phyloP scores from a whole-genome alignment of 2,888 invertebrate species.

The Hetaerina titia region DNA sequence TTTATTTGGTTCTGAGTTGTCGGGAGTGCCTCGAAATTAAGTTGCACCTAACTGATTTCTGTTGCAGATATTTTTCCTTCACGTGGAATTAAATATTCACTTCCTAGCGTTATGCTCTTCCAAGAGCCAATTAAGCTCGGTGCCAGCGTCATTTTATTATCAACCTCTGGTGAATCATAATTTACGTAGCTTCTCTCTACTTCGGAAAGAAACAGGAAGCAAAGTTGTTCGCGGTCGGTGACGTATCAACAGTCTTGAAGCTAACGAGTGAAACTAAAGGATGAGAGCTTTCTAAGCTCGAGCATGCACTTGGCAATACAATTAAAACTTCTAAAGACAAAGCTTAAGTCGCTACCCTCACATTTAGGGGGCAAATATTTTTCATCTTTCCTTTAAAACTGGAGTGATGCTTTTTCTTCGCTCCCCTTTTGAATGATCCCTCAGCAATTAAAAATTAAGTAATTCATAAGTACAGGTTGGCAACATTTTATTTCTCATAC shows the following conservation, averaged over 20 bases:
- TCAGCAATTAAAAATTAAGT: too few relatives aligned
- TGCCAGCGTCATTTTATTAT: neutral
- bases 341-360: neutral
- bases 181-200: neutral
- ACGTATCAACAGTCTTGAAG: neutral
- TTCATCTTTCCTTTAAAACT: neutral
- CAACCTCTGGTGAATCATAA: neutral
- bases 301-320: conserved; percentile 21
- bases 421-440: neutral
- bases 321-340: conserved; percentile 16
- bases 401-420: neutral
- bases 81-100: conserved; percentile 16
- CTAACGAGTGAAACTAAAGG: neutral
- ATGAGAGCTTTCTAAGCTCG: neutral
- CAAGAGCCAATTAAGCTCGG: neutral
- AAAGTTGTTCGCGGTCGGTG: neutral
- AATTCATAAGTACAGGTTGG: too few relatives aligned
- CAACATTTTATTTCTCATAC: too few relatives aligned
- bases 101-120: neutral
- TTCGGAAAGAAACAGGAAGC: neutral
- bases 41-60: neutral
- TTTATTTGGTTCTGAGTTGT: neutral
- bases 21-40: neutral
- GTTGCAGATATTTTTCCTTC: neutral
- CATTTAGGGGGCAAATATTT: conserved; percentile 4